Percentiles rank a stretch among this genome's conserved stretches.
Conservation (phyloP, 2,113 vertebrate species). For the Hiodon alosoides region DNA sequence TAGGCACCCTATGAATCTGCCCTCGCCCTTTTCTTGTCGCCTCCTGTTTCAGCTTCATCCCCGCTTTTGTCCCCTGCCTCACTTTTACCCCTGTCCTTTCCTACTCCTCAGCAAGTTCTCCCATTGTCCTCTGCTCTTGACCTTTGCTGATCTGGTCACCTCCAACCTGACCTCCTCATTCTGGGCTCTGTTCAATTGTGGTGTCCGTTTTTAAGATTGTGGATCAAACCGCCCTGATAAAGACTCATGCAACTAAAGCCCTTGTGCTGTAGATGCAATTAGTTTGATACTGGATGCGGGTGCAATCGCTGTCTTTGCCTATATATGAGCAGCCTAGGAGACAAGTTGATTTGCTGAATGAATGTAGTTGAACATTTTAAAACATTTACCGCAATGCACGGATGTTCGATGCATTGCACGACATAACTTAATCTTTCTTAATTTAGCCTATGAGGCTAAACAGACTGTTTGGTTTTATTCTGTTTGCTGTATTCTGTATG, state of each 20-base stretch:
- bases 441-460: no score
- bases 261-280: no score
- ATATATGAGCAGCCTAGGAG: no score
- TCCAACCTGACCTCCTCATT: background rate
- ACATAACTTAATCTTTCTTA: no score
- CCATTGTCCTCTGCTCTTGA: background rate
- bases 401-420: no score
- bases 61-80: background rate
- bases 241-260: background rate
- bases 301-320: no score
- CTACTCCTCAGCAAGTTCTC: background rate
- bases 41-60: background rate
- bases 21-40: background rate
- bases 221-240: background rate
- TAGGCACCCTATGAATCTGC: background rate
- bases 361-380: no score
- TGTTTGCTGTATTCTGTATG: no score
- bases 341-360: no score
- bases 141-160: constrained; percentile 1
- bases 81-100: background rate
- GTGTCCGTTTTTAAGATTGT: background rate
- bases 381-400: no score
- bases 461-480: no score
- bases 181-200: background rate
- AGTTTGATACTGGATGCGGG: no score